A percentile compares a stretch with the other conserved stretches of the same genome.
phyloP scores from a whole-genome alignment of 2,797 vertebrate genomes.

The Salarias fasciatus region DNA sequence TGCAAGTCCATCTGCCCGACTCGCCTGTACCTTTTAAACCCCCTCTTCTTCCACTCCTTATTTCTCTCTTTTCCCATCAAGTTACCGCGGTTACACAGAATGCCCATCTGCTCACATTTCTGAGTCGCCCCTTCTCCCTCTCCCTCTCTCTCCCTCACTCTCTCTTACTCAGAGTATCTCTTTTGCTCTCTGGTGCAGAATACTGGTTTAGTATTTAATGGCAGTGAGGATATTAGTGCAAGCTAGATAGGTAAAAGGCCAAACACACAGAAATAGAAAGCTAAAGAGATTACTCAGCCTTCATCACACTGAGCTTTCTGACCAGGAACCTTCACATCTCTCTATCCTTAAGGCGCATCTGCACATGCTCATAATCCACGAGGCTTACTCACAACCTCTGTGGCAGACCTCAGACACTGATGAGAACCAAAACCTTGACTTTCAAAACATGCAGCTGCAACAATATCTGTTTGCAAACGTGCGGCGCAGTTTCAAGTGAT shows the following conservation, averaged over 20 bases:
- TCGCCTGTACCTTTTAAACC: constrained; percentile 57
- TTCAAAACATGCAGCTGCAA: constrained; percentile 32
- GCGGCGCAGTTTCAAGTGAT: constrained; percentile 4
- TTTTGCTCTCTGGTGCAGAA: constrained; percentile 50
- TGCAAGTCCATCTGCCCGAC: constrained; percentile 65
- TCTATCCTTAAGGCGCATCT: constrained; percentile 69
- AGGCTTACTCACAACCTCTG: constrained; percentile 67
- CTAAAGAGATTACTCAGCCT: constrained; percentile 79
- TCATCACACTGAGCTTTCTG: constrained; percentile 72
- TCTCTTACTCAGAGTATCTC: constrained; percentile 1
- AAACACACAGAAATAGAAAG: constrained; percentile 75
- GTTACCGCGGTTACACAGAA: constrained; percentile 60
- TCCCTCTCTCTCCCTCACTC: background rate
- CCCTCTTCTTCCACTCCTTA: constrained; percentile 39
- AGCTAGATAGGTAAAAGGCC: constrained; percentile 71
- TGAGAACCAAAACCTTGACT: constrained; percentile 38
- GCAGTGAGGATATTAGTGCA: constrained; percentile 63
- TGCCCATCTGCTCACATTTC: constrained; percentile 68
- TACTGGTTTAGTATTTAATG: constrained; percentile 65
- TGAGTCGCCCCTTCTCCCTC: constrained; percentile 6
- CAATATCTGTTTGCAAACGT: constrained; percentile 27
- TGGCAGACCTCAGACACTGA: constrained; percentile 47
- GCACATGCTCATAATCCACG: constrained; percentile 74
- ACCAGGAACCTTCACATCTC: constrained; percentile 72
- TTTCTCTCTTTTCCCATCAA: constrained; percentile 58